A percentile compares a stretch with the other conserved stretches of the same genome.
These are phyloP conservation scores for Zophobas atratus DNA, from an alignment of 1,140 invertebrate species.

Conservation along the genomic window DNA sequence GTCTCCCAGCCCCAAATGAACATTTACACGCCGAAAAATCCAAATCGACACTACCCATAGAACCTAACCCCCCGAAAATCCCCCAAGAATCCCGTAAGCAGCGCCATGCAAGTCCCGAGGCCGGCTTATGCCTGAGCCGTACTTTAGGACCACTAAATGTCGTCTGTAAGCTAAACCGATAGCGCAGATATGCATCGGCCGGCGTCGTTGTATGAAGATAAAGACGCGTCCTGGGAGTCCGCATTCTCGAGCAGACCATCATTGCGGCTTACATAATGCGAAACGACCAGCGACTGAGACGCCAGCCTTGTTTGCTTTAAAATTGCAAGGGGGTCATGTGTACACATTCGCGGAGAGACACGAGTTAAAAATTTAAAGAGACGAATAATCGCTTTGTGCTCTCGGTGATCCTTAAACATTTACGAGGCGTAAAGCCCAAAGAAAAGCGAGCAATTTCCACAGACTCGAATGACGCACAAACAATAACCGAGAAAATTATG, in stretches of 20 bases:
- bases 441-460: slow-evolving; percentile 24
- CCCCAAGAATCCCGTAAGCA: slow-evolving; percentile 26
- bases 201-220: slow-evolving; percentile 40
- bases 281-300: not conserved
- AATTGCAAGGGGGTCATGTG: slow-evolving; percentile 14
- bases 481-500: slow-evolving; percentile 27
- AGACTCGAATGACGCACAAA: slow-evolving; percentile 24
- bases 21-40: slow-evolving; percentile 19
- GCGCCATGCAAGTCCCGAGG: not conserved
- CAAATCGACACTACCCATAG: slow-evolving; percentile 19
- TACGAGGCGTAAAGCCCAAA: slow-evolving; percentile 37
- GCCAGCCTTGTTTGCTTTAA: slow-evolving; percentile 23
- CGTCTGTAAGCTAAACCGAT: slow-evolving; percentile 53
- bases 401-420: slow-evolving; percentile 19
- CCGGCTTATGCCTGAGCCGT: slow-evolving; percentile 51
- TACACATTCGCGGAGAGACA: slow-evolving; percentile 10
- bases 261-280: slow-evolving; percentile 27
- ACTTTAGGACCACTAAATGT: slow-evolving; percentile 53
- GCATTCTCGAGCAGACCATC: slow-evolving; percentile 41
- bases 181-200: slow-evolving; percentile 52
- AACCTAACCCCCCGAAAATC: slow-evolving; percentile 38
- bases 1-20: not conserved
- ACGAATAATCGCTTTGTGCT: slow-evolving; percentile 23
- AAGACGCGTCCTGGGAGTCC: slow-evolving; percentile 35
- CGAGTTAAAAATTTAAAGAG: slow-evolving; percentile 32